phyloP scores from a whole-genome alignment of 2,888 invertebrate species.

The Ophion ventricosus region DNA sequence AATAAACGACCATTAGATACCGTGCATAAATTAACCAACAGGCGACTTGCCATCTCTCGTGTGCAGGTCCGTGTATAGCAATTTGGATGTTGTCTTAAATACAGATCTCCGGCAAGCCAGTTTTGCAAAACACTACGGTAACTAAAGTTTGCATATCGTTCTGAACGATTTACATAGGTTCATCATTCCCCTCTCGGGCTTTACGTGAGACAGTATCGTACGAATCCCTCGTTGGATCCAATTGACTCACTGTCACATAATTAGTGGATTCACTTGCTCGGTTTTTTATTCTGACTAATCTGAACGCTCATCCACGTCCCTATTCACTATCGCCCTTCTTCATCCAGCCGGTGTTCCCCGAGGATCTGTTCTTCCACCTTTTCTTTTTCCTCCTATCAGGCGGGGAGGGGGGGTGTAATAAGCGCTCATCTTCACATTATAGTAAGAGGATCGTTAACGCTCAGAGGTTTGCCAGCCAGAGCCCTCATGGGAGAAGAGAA shows the following conservation, averaged over 20 bases:
- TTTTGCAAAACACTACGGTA: not conserved
- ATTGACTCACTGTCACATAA: conserved; percentile 39
- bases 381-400: conserved; percentile 53
- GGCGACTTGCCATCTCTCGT: not conserved
- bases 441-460: conserved; percentile 77
- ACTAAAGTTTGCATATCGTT: not conserved
- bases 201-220: conserved; percentile 34
- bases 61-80: not conserved
- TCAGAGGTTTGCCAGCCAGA: conserved; percentile 69
- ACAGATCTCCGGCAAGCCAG: not conserved
- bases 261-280: conserved; percentile 36
- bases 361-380: conserved; percentile 48
- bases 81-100: not conserved
- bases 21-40: not conserved
- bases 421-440: conserved; percentile 78
- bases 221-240: conserved; percentile 22
- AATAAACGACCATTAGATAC: not conserved
- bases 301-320: conserved; percentile 26
- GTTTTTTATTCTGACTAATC: conserved; percentile 50
- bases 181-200: not conserved
- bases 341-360: conserved; percentile 41
- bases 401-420: conserved; percentile 76
- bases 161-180: not conserved
- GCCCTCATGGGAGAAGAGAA: conserved; percentile 26
- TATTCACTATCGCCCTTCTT: not conserved